phyloP scores from a whole-genome alignment of 2,113 vertebrate species.

The Oncorhynchus tshawytscha region DNA sequence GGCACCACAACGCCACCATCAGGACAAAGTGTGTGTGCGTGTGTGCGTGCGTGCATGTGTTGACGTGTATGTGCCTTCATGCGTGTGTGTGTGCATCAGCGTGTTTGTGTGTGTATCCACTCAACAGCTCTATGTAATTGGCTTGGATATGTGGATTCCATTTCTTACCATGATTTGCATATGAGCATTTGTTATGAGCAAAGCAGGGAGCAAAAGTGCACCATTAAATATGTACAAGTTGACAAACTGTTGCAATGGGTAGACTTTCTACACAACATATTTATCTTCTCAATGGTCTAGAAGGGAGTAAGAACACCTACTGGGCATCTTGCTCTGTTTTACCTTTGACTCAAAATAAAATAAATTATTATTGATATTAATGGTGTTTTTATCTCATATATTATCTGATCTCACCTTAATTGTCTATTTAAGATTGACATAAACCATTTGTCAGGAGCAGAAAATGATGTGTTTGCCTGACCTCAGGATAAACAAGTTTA shows the following conservation, averaged over 20 bases:
- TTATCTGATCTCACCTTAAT: too few relatives aligned
- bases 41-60: too few relatives aligned
- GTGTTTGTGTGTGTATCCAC: too few relatives aligned
- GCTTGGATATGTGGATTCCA: background rate
- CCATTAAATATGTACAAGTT: background rate
- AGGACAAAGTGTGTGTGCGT: too few relatives aligned
- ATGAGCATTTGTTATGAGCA: background rate
- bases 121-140: background rate
- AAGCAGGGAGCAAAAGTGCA: background rate
- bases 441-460: too few relatives aligned
- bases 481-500: background rate
- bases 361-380: background rate
- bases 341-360: background rate
- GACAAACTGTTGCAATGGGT: too few relatives aligned
- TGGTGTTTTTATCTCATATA: background rate
- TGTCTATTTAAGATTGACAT: too few relatives aligned
- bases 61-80: too few relatives aligned
- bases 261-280: background rate
- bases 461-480: background rate
- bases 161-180: background rate
- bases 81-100: too few relatives aligned
- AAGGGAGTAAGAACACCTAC: background rate
- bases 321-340: background rate
- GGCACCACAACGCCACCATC: too few relatives aligned
- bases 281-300: background rate